Base-by-base conservation (phyloP, 1,140 invertebrate genomes). In the Pogonus chalceus region DNA sequence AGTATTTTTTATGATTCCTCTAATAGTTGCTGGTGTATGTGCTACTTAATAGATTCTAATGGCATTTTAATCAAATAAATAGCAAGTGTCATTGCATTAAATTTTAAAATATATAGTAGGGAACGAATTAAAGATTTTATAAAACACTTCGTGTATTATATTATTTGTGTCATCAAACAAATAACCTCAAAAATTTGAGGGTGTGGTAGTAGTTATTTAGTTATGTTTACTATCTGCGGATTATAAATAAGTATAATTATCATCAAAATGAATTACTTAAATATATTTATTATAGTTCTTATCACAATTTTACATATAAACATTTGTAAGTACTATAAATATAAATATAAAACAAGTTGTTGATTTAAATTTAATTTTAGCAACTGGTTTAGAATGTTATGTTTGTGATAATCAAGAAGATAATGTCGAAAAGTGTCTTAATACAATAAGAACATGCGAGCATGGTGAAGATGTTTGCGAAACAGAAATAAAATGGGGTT, bases 391-490 rank as follows among this genome's bases (percentile, higher is more conserved):
- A 55, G 92, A 97, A 74, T 98, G 95, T 73, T 97, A 97, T 69
- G 92, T 96, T 12, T 98, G 95, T 71, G 78, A 83, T 51, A 81
- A 88, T 61, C 94, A 98, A 75, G 90, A 94, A 61, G 85, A 87
- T 58, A 98, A 98, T 65, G 80, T 77, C 24, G 92, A 89, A 58
- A 98, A 98, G 74, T 98, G 95, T 71, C 71, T 90, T 9, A 92
- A 88, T 64, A 94, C 92, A 2, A 90, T 95, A 18, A 87, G 85
- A 69, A 92, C 88, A 20, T 98, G 95, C 70, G 83, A 92, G 57
- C 80, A 86, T 60, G 81, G 78, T 23, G 79, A 97, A 68, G 91
- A 97, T 71, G 79, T 84, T 35, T 98, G 95, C 69, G 74, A 90
- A 35, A 85, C 91, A 1, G 88, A 91, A 74, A 87, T 95, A 9